Conservation (phyloP, 2,113 vertebrate species). For the Alouatta palliata region DNA sequence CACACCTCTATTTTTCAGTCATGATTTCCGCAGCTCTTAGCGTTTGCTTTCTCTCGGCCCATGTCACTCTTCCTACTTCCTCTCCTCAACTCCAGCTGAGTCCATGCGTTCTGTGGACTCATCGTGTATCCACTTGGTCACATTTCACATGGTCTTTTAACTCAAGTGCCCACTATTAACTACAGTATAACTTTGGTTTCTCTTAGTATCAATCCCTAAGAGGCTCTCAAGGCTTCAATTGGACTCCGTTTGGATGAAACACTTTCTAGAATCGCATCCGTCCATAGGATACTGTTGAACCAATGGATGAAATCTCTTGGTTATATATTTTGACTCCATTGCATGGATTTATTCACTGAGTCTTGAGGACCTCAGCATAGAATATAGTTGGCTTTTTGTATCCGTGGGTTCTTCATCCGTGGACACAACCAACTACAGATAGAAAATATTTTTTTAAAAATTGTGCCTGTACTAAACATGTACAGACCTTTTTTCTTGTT, state of each 20-base stretch:
- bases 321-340: neutral
- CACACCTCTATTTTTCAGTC: neutral
- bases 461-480: neutral
- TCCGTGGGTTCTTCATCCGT: neutral
- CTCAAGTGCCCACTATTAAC: neutral
- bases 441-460: neutral
- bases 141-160: neutral
- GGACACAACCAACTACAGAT: neutral
- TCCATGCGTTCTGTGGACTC: neutral
- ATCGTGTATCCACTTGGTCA: neutral
- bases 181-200: neutral
- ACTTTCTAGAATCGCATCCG: neutral
- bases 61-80: fast-evolving
- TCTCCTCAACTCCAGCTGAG: neutral
- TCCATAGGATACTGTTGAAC: neutral
- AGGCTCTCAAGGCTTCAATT: neutral
- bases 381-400: neutral
- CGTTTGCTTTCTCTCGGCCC: neutral
- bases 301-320: neutral
- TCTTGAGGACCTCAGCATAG: neutral
- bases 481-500: neutral
- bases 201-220: neutral
- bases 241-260: neutral
- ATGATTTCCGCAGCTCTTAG: neutral
- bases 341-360: neutral